Base-by-base conservation (phyloP, 1,140 invertebrate species). In the Phymastichus coffea region DNA sequence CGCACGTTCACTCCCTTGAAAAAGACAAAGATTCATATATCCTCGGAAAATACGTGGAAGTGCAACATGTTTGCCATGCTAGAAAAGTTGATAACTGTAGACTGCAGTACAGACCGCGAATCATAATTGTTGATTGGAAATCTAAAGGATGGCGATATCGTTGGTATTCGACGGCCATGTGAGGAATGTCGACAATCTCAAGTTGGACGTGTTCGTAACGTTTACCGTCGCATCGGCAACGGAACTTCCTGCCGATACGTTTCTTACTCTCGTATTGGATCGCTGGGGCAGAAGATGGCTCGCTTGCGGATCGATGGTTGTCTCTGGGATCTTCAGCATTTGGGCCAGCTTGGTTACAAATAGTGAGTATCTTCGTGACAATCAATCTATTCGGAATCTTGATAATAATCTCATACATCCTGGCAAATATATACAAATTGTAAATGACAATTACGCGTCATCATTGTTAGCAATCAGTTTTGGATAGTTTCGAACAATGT, bases 151-250 rank as follows among this genome's bases (percentile, higher is more conserved):
- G 88, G 83, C 86, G 10, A 89, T 94, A 54, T 92, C 90, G 1
- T 70, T 95, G 71, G 87, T 92, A 1, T 94, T 94, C 68, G 91
- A 94, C 66, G 92, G 91, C 1, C 91, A 94, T 70, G 91, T 93
- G 2, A 80, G 92, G 68, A 92, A 92, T 65, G 90, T 93, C 1
- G 88, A 89, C 17, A 88, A 90, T 30, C 77, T 94, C 7, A 90
- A 88, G 1, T 73, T 93, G 61, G 86, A 93, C 66, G 83, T 93
- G 2, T 94, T 93, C 70, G 68, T 92, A 25, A 92, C 91, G 1
- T 94, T 94, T 69, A 91, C 90, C 1, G 83, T 94, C 2, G 91
- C 91, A 0, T 87, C 88, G 12, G 87, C 88, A 2, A 92, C 90
- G 0, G 90, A 93, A 70, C 75, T 92, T 30, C 92, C 92, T 0